phyloP scores from a whole-genome alignment of 2,113 vertebrate genomes.

The Neotoma lepida region DNA sequence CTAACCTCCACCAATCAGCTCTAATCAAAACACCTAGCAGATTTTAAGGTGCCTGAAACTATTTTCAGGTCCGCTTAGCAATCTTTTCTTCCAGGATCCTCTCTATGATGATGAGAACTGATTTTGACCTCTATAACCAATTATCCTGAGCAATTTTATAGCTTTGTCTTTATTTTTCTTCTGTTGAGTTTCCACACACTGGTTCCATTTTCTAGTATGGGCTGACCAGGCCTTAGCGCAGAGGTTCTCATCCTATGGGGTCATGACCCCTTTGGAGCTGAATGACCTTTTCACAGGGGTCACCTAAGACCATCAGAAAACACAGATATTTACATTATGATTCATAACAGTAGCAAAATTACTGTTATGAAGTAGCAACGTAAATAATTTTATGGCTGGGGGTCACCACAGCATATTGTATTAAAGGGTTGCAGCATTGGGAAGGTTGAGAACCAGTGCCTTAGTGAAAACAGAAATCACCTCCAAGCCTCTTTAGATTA shows the following conservation, averaged over 20 bases:
- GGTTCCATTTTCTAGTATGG: not conserved
- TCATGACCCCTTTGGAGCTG: not conserved
- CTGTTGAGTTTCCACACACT: not conserved
- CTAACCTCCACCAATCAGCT: not conserved
- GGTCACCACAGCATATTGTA: not conserved
- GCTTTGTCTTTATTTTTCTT: not conserved
- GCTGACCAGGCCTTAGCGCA: not conserved
- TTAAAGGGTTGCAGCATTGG: not conserved
- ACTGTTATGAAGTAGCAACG: not conserved
- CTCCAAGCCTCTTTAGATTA: not conserved
- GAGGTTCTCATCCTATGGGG: not conserved
- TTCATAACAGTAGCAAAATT: not conserved
- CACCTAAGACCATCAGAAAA: not conserved
- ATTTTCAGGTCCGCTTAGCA: not conserved
- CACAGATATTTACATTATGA: not conserved
- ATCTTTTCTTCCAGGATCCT: not conserved
- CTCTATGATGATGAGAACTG: not conserved
- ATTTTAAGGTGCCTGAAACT: not conserved
- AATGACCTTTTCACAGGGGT: not conserved
- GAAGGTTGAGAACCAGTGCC: not conserved
- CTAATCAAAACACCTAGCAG: not conserved
- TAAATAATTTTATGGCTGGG: not conserved
- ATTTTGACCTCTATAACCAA: not conserved
- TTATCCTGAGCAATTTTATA: not conserved
- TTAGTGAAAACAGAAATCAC: not conserved